A percentile compares a stretch with the other conserved stretches of the same genome.
phyloP scores from a whole-genome alignment of 2,888 invertebrate genomes.

The Hirtodrosophila histrioides region DNA sequence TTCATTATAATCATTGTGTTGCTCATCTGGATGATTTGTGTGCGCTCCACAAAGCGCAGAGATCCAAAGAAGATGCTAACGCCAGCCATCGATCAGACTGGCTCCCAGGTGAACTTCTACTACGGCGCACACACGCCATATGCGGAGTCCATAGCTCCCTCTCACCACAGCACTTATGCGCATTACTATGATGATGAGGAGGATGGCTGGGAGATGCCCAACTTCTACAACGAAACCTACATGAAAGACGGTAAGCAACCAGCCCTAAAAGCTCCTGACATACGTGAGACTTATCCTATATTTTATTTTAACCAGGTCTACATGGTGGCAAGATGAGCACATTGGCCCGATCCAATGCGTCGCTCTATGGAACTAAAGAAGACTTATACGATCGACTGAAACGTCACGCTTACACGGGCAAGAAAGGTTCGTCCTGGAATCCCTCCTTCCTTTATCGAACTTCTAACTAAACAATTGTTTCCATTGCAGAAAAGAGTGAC shows the following conservation, averaged over 20 bases:
- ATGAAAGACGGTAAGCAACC: conserved; percentile 91
- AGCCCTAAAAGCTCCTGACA: no score
- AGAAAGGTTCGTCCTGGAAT: conserved; percentile 91
- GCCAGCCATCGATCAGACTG: conserved; percentile 95
- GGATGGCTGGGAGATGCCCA: conserved; percentile 99
- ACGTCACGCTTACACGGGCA: conserved; percentile 96
- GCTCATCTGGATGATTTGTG: conserved; percentile 98
- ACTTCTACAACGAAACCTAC: conserved; percentile 97
- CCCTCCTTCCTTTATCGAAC: neutral
- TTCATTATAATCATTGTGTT: conserved; percentile 96
- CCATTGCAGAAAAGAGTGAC: conserved; percentile 94
- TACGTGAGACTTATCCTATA: no score
- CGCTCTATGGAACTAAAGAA: conserved; percentile 97
- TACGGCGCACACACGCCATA: conserved; percentile 97
- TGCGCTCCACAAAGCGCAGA: conserved; percentile 93
- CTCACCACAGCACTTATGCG: conserved; percentile 97
- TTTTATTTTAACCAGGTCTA: conserved; percentile 85
- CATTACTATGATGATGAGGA: conserved; percentile 98
- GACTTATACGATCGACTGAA: conserved; percentile 97
- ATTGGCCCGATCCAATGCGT: conserved; percentile 95
- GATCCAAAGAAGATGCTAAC: conserved; percentile 96
- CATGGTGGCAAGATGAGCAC: conserved; percentile 97
- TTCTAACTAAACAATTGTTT: neutral
- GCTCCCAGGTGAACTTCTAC: conserved; percentile 97
- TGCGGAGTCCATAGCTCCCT: conserved; percentile 97